phyloP scores from a whole-genome alignment of 2,797 vertebrate genomes.

The Sciaenops ocellatus region DNA sequence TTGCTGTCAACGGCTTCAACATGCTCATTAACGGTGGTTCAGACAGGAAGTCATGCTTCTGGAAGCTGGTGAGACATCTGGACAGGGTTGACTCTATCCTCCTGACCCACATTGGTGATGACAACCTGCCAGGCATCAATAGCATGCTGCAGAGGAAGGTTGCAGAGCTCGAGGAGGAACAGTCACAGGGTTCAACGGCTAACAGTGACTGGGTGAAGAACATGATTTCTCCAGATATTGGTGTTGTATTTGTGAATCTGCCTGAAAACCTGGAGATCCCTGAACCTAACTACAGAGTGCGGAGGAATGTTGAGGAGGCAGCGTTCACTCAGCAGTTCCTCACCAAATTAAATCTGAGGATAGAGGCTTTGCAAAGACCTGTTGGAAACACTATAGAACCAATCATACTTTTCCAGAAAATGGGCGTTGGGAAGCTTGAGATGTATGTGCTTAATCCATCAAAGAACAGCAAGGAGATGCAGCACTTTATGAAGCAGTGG shows the following conservation, averaged over 20 bases:
- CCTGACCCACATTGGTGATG: slow-evolving; percentile 95
- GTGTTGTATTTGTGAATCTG: slow-evolving; percentile 95
- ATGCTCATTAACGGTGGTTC: slow-evolving; percentile 99
- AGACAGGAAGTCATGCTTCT: slow-evolving; percentile 96
- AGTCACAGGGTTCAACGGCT: slow-evolving; percentile 95
- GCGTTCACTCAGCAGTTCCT: slow-evolving; percentile 92
- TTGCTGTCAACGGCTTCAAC: slow-evolving; percentile 98
- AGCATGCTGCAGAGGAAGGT: slow-evolving; percentile 97
- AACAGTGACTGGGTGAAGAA: slow-evolving; percentile 99
- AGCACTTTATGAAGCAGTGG: slow-evolving; percentile 98
- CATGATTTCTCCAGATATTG: slow-evolving; percentile 97
- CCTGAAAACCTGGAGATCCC: slow-evolving; percentile 92
- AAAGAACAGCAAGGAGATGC: slow-evolving; percentile 95
- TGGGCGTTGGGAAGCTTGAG: slow-evolving; percentile 98
- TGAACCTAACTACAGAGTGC: slow-evolving; percentile 89
- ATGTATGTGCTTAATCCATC: slow-evolving; percentile 98
- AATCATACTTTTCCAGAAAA: slow-evolving; percentile 97
- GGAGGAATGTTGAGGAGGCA: slow-evolving; percentile 92
- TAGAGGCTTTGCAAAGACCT: slow-evolving; percentile 92
- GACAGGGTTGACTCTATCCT: slow-evolving; percentile 97
- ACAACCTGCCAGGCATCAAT: slow-evolving; percentile 97
- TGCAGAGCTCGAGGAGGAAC: slow-evolving; percentile 94
- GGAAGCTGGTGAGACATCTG: slow-evolving; percentile 97
- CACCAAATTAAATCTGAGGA: slow-evolving; percentile 92
- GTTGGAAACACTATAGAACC: slow-evolving; percentile 92